These are phyloP conservation scores for Lepidurus packardi DNA, from an alignment of 1,140 invertebrate species.

Conservation along the genomic window DNA sequence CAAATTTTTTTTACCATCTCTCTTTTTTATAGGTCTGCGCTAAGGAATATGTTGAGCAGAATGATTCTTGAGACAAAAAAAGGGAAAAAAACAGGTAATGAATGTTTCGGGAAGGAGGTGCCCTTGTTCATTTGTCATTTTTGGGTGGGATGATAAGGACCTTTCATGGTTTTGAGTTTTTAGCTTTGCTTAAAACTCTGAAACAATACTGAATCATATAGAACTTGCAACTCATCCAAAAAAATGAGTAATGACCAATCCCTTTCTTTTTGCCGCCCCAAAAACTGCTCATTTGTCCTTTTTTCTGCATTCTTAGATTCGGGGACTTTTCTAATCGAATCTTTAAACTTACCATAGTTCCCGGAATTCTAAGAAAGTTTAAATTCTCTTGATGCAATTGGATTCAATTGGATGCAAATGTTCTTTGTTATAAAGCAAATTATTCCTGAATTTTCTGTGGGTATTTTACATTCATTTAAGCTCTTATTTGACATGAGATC, in stretches of 20 bases:
- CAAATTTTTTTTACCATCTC: neutral
- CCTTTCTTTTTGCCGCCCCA: neutral
- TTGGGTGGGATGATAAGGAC: neutral
- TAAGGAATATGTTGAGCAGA: neutral
- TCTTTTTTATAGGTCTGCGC: neutral
- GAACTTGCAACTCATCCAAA: conserved; percentile 2
- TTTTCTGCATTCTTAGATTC: too few species aligned
- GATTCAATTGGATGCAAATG: too few species aligned
- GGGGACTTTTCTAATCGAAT: too few species aligned
- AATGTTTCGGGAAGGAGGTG: neutral
- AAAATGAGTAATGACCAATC: neutral
- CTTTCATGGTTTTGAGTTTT: neutral
- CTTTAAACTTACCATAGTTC: too few species aligned
- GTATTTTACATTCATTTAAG: too few species aligned
- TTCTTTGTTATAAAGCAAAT: too few species aligned
- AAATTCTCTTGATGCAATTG: too few species aligned
- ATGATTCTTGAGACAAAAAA: neutral
- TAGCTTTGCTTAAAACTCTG: neutral
- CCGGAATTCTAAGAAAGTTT: too few species aligned
- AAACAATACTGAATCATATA: conserved; percentile 10
- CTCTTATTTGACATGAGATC: too few species aligned
- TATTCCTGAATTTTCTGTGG: too few species aligned
- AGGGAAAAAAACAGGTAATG: neutral
- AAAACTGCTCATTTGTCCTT: neutral
- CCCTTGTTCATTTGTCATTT: conserved; percentile 16